Percentiles rank a stretch among this genome's conserved stretches.
Evolutionary conservation across 2,113 vertebrate genomes (phyloP).

Genomic region (Microtus richardsoni): DNA sequence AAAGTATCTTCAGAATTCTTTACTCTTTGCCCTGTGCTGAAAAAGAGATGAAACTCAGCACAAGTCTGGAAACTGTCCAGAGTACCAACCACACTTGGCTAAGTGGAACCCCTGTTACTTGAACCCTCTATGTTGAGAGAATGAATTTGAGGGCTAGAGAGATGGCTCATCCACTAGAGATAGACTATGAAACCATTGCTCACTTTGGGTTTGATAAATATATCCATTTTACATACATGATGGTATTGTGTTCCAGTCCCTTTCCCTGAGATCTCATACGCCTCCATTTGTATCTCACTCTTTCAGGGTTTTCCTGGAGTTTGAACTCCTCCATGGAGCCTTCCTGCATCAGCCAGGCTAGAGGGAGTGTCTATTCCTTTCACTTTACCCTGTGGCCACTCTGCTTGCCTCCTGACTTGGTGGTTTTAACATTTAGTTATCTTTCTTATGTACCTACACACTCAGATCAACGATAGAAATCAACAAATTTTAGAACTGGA

Average conservation of each 20-base stretch:
- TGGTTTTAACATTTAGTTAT: background rate
- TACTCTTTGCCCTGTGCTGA: background rate
- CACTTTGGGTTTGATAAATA: background rate
- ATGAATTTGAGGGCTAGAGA: background rate
- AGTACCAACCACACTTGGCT: background rate
- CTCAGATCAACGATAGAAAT: constrained; percentile 1
- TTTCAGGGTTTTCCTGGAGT: background rate
- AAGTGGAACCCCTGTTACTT: background rate
- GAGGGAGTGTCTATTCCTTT: background rate
- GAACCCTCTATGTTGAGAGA: background rate
- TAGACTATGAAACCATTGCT: background rate
- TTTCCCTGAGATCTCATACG: background rate
- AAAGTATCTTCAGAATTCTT: background rate
- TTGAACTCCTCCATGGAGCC: background rate
- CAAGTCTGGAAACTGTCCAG: background rate
- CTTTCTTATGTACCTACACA: background rate
- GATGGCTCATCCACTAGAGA: background rate
- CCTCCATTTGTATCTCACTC: background rate
- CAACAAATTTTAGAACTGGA: background rate
- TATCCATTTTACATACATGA: background rate
- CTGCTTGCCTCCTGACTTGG: background rate
- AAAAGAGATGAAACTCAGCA: background rate
- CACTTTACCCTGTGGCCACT: background rate
- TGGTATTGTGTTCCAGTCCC: background rate
- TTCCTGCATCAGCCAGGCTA: background rate